Evolutionary conservation across 2,113 vertebrate species (phyloP), one percentile per base, ranked within the genome.

Genomic region (Dicrurus megarhynchus): DNA sequence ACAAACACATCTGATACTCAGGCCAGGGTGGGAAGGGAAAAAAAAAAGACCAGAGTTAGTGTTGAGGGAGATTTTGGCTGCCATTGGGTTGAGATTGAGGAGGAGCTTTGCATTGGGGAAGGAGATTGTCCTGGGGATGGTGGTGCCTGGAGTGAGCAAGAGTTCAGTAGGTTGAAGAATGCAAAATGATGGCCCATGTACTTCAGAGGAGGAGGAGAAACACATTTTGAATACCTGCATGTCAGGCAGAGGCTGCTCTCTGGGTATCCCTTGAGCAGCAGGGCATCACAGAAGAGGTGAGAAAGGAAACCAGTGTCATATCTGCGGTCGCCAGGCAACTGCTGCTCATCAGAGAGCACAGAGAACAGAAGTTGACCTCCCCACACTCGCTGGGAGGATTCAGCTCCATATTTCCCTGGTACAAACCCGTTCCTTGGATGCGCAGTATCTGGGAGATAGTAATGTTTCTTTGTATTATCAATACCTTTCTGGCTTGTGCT

Each of bases 1-100:
- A 44, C 13, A 84, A 57, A 9, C 7, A 69, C 4, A 27, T 60
- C 20, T 60, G 20, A 53, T 27, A 46, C 20, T 39, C 1, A 5
- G 23, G 27, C 4, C 1, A 46, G 11, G 5, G 3, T 6, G 3
- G 8, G 5, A 13, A 50, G 18, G 1, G 13, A 16, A 37, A 35
- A n/a, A 63, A 65, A 50, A 53, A 47, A 42, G 3, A 41, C 3
- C 44, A 59, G 28, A 50, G 16, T 14, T 50, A 86, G 46, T 14
- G 4, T 7, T 68, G 20, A 39, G 18, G 18, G 42, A 71, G 19
- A 52, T 55, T 84, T n/a, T 76, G 39, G 16, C 26, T 55, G 22
- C 10, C 26, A 6, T 5, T 50, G 11, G 6, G 39, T 53, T 59
- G 49, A 71, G 14, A 49, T 1, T 46, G 50, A 33, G 23, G 16